Percentiles rank a stretch among this genome's conserved stretches.
Evolutionary conservation across 1,140 invertebrate genomes (phyloP).

Genomic region (Polypedilum vanderplanki): DNA sequence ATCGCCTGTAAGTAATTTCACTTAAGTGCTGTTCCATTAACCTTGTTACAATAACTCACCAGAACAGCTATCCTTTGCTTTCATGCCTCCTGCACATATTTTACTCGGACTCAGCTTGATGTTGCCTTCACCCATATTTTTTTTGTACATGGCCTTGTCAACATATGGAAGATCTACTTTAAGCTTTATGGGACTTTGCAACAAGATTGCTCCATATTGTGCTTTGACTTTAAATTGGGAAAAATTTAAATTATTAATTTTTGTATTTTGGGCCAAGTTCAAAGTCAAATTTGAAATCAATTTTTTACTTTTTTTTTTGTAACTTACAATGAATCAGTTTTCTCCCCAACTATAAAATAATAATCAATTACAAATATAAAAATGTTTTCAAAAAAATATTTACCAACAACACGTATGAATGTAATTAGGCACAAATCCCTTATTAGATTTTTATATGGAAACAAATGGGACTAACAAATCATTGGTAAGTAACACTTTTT

Average conservation of each 20-base stretch:
- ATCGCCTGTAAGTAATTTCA: conserved; percentile 43
- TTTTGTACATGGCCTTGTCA: conserved; percentile 38
- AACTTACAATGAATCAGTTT: conserved; percentile 49
- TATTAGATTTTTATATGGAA: conserved; percentile 47
- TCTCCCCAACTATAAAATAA: conserved; percentile 76
- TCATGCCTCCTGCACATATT: conserved; percentile 52
- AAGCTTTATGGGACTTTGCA: conserved; percentile 42
- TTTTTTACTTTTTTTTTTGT: neutral
- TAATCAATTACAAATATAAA: too few species aligned
- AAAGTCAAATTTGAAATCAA: too few species aligned
- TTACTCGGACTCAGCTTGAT: conserved; percentile 38
- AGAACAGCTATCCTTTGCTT: conserved; percentile 53
- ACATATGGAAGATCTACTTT: conserved; percentile 41
- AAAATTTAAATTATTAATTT: too few species aligned
- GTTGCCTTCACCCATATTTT: neutral
- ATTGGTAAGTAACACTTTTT: conserved; percentile 27
- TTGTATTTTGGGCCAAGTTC: too few species aligned
- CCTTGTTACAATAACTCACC: conserved; percentile 48
- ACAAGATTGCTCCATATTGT: conserved; percentile 33
- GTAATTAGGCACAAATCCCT: conserved; percentile 43
- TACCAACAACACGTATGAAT: neutral
- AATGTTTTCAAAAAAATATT: too few species aligned
- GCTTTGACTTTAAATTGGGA: neutral
- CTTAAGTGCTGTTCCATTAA: conserved; percentile 15
- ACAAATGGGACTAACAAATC: conserved; percentile 24